Base-by-base conservation (phyloP, 2,888 invertebrate genomes). In the Noctua comes region DNA sequence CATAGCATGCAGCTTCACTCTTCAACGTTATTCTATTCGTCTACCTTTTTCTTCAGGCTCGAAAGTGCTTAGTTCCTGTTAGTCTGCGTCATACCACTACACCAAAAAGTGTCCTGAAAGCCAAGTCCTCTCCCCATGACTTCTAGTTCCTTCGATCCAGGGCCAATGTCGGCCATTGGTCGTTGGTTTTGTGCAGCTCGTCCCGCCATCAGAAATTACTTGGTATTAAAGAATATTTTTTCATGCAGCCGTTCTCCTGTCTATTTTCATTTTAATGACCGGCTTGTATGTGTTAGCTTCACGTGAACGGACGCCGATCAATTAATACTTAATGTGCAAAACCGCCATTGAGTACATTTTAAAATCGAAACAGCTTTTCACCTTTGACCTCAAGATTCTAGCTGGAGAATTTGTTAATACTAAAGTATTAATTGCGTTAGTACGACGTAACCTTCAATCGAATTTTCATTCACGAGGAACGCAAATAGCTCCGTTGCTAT, bases 391-490 rank as follows among this genome's bases (percentile, higher is more conserved):
- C 76, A 68, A 59, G 6, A 68, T 76, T 43, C 64, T 72, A 73
- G 62, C 64, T 70, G 76, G 27, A n/a, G 18, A 66, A 75, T 76
- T 46, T 85, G 70, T 82, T 80, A 76, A 83, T 66, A 70, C 40
- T 73, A 16, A 66, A 66, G 64, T 72, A 79, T 75, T 76, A 77
- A 76, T 84, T 79, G 76, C 73, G 71, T 82, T 81, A 83, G 59
- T 78, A 64, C 73, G 68, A 74, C 80, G 82, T 84, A 80, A 88
- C 78, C 73, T 82, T 84, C 76, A 81, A 79, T 84, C 66, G 74
- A 84, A 80, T 84, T 85, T 82, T 79, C 88, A 88, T 88, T 85
- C 80, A 88, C 69, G 71, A 79, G 57, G 36, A 46, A 79, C 59
- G 62, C 57, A 77, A 88, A 85, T 86, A 84, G 73, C 74, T 46